phyloP scores from a whole-genome alignment of 2,888 invertebrate species.

The Drosophila phalerata region DNA sequence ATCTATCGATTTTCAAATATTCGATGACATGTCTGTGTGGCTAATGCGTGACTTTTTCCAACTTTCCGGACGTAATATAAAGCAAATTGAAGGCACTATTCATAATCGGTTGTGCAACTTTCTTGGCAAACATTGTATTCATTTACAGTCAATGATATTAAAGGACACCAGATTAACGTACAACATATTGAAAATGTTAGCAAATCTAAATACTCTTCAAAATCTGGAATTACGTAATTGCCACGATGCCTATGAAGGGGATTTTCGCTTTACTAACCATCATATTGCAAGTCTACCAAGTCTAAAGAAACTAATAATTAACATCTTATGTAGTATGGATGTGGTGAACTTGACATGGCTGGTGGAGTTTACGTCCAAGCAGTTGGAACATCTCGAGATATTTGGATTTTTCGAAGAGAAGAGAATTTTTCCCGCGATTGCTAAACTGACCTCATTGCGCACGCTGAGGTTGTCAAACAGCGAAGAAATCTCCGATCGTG shows the following conservation, averaged over 20 bases:
- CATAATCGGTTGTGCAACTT: conserved; percentile 22
- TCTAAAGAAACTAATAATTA: conserved; percentile 40
- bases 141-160: conserved; percentile 29
- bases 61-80: conserved; percentile 42
- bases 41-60: conserved; percentile 66
- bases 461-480: conserved; percentile 19
- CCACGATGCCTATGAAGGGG: conserved; percentile 13
- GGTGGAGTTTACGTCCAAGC: conserved; percentile 15
- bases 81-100: conserved; percentile 33
- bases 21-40: conserved; percentile 58
- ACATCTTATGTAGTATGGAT: too few relatives aligned
- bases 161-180: conserved; percentile 1
- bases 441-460: conserved; percentile 28
- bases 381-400: conserved; percentile 47
- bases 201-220: conserved; percentile 23
- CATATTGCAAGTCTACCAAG: conserved; percentile 52
- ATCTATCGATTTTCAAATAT: conserved; percentile 10
- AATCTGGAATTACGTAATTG: conserved; percentile 30
- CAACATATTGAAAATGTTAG: conserved; percentile 39
- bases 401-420: too few relatives aligned
- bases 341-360: too few relatives aligned
- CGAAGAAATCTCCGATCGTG: neutral
- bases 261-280: conserved; percentile 4
- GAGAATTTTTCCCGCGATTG: conserved; percentile 25
- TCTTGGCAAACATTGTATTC: conserved; percentile 35